Percentiles rank a stretch among this genome's conserved stretches.
Evolutionary conservation across 2,888 invertebrate genomes (phyloP).

Genomic region (Hipparchia semele): DNA sequence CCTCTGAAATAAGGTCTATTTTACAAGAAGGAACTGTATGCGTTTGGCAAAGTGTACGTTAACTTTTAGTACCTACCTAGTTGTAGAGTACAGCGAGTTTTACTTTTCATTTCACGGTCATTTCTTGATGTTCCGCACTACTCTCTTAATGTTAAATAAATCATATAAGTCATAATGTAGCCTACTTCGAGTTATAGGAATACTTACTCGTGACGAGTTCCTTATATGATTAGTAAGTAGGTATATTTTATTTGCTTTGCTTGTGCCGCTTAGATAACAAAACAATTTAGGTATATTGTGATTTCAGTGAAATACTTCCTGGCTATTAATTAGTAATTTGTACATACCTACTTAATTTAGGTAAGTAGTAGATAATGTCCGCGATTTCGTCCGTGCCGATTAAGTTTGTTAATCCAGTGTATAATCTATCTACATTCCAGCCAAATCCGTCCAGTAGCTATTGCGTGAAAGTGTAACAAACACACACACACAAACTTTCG

Average conservation of each 20-base stretch:
- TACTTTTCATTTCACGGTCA: slow-evolving; percentile 74
- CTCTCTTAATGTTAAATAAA: slow-evolving; percentile 57
- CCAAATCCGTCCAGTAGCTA: too few species aligned
- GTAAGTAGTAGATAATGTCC: background rate
- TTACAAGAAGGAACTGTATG: slow-evolving; percentile 2
- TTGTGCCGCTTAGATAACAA: slow-evolving; percentile 12
- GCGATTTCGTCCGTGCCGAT: too few species aligned
- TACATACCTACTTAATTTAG: too few species aligned
- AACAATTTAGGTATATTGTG: slow-evolving; percentile 3
- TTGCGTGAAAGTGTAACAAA: too few species aligned
- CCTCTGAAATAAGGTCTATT: slow-evolving; percentile 17
- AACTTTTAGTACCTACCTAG: slow-evolving; percentile 52
- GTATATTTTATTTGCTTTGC: slow-evolving; percentile 7
- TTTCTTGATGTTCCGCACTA: slow-evolving; percentile 72
- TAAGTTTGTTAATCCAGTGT: too few species aligned
- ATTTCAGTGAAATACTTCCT: background rate
- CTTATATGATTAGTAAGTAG: background rate
- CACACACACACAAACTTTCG: too few species aligned
- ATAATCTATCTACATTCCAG: too few species aligned
- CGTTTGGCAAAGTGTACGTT: slow-evolving; percentile 36
- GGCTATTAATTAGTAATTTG: too few species aligned
- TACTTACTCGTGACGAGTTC: background rate
- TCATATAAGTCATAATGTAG: slow-evolving; percentile 32
- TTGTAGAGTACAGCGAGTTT: slow-evolving; percentile 50
- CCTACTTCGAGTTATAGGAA: slow-evolving; percentile 1